Conservation (phyloP, 2,113 vertebrate species). For the Melanerpes formicivorus region DNA sequence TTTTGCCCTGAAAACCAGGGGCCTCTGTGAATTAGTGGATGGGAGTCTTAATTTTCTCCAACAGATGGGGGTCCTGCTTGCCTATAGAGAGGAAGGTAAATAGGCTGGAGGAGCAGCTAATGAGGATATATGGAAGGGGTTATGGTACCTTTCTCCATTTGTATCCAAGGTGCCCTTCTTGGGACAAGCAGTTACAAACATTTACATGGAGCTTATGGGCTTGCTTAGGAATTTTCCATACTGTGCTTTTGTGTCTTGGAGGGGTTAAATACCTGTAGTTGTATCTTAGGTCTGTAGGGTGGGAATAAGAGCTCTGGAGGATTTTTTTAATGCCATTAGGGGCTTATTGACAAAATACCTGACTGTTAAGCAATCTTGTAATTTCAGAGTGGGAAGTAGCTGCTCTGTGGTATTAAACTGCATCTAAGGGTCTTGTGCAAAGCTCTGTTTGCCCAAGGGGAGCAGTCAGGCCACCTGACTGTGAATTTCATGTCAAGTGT, state of each 20-base stretch:
- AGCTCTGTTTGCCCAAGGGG: neutral
- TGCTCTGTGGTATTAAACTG: neutral
- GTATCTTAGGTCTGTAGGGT: neutral
- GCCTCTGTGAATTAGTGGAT: neutral
- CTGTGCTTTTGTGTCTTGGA: neutral
- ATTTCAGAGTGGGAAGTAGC: neutral
- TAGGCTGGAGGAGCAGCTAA: conserved; percentile 23
- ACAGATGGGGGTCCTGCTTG: neutral
- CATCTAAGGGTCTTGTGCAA: neutral
- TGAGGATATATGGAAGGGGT: neutral
- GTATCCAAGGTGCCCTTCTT: conserved; percentile 32
- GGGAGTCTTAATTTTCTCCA: conserved; percentile 10
- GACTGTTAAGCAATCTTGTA: neutral
- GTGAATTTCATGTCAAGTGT: rapidly evolving
- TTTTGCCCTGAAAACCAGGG: conserved; percentile 1
- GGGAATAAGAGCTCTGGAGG: neutral
- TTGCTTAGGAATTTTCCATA: neutral
- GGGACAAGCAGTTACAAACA: neutral
- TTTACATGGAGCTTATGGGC: neutral
- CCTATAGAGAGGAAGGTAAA: neutral
- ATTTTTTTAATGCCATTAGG: neutral
- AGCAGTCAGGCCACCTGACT: neutral
- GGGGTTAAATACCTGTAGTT: neutral
- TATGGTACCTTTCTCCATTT: neutral
- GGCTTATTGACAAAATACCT: neutral